Evolutionary conservation across 2,113 vertebrate species (phyloP), one percentile per base, ranked within the genome.

Genomic region (Melanerpes formicivorus): DNA sequence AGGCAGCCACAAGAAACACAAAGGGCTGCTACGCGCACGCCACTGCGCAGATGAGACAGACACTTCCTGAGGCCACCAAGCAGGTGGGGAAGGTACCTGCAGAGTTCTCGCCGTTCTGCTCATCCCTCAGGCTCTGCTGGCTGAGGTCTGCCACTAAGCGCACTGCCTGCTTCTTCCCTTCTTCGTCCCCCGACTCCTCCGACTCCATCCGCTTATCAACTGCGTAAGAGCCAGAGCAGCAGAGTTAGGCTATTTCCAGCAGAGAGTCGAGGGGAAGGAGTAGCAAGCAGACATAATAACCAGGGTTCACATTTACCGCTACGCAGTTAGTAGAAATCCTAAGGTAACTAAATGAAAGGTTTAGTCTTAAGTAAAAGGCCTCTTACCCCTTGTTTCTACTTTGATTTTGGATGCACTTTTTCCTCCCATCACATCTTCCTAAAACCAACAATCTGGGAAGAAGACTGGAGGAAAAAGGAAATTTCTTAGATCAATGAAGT

Each of bases 161-260:
- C 86, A 97, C 46, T 77, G 98, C 94, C 80, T 98, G 97, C 92
- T 97, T 98, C 96, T 97, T 98, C 81, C 98, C 98, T 55, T 99
- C 99, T 88, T 99, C 99, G 18, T 99, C 99, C 2, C 99, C 99
- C 0, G 99, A 99, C 91, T 99, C 99, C 96, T 99, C 99, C 0
- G 99, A 99, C 65, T 99, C 99, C 5, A 98, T 97, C 86, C 98
- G 95, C 88, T 98, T 98, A 96, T 99, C 99, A 63, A 99, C 99
- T 99, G 93, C 32, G 14, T 17, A 5, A 95, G 60, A 94, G 13
- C 94, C 48, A 93, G 3, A 65, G 65, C 0, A 4, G 15, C 50
- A 55, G 3, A 4, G 1, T 95, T 6, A 96, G 87, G 18, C 8
- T 17, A 37, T 9, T 60, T 7, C 22, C 88, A 30, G 84, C 70